phyloP scores from a whole-genome alignment of 37 sponge, comb jelly and placozoan genomes.

The Cladorhizidae sp. region DNA sequence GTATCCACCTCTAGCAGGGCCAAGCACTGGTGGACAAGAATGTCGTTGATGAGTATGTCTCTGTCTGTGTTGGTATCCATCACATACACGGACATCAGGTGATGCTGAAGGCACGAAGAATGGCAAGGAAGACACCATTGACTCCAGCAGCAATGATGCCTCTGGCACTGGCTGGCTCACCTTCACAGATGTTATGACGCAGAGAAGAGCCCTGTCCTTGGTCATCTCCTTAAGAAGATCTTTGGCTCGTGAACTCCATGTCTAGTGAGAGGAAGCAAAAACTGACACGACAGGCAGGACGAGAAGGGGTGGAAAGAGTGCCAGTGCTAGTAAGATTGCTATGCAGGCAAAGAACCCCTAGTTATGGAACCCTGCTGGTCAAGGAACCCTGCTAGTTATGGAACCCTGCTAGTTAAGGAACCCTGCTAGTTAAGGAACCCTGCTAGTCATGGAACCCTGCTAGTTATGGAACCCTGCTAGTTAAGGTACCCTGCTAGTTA shows the following conservation, averaged over 20 bases:
- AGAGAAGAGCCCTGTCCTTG: conserved; percentile 47
- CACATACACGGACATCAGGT: conserved; percentile 45
- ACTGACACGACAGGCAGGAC: no score
- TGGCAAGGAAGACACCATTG: background rate
- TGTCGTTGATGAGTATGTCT: conserved; percentile 66
- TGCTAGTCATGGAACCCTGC: no score
- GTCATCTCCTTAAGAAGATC: conserved; percentile 54
- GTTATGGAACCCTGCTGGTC: no score
- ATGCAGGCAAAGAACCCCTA: no score
- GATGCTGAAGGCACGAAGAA: conserved; percentile 12
- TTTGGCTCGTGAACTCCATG: conserved; percentile 45
- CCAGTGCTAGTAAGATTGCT: no score
- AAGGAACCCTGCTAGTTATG: no score
- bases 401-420: no score
- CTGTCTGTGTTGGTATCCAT: conserved; percentile 66
- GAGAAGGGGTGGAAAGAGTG: no score
- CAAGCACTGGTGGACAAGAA: conserved; percentile 45
- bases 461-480: no score
- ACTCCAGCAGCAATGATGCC: background rate
- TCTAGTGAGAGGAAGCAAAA: conserved; percentile 4
- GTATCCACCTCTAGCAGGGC: conserved; percentile 48
- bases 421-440: no score
- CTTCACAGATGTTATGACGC: conserved; percentile 28
- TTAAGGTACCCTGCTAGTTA: no score
- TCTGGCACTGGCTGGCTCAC: conserved; percentile 14